Base-by-base conservation (phyloP, 2,113 vertebrate genomes). In the Pteronura brasiliensis region DNA sequence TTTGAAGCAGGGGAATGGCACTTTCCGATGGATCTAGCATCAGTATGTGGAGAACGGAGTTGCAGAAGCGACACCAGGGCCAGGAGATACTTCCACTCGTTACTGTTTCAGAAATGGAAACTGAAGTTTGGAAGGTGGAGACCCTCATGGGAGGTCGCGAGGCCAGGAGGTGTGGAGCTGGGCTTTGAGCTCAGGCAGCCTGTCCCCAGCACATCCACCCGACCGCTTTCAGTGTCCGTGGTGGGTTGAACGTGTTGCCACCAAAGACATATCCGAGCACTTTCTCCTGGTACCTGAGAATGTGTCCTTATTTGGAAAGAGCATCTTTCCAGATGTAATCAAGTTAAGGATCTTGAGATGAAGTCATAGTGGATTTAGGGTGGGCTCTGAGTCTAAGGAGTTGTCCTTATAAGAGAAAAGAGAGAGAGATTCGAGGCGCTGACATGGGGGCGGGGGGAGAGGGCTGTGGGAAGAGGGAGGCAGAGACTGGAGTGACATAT, bases 61-160 rank as follows among this genome's bases (percentile, higher is more conserved):
- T 0, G 23, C 14, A 12, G 36, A 4, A n/a, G 69, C 21, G 13
- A 63, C 3, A 7, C 0, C 17, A 52, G 42, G 17, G 29, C 84
- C 34, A 84, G 27, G 55, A 25, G 55, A 11, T 0, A 13, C 36
- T 18, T 14, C 0, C 0, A 7, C 29, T 5, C 13, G 5, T 34
- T 61, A 63, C 17, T 49, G 31, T 59, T 6, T 86, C 49, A 49
- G 59, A 39, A 34, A 4, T 18, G 77, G 84, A 88, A 8, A 14
- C 8, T 0, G n/a, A 36, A 49, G 44, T 13, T 23, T 0, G 31
- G 31, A 47, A 11, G 7, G 29, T 23, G 36, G 57, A 23, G 87
- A 15, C 4, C 7, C 57, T 59, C 21, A 10, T 0, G 4, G 17
- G 47, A 23, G 7, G 23, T 36, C 13, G 1, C 4, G 6, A 74